Base-by-base conservation (phyloP, 2,888 invertebrate genomes). In the Neuroscelio doddi region DNA sequence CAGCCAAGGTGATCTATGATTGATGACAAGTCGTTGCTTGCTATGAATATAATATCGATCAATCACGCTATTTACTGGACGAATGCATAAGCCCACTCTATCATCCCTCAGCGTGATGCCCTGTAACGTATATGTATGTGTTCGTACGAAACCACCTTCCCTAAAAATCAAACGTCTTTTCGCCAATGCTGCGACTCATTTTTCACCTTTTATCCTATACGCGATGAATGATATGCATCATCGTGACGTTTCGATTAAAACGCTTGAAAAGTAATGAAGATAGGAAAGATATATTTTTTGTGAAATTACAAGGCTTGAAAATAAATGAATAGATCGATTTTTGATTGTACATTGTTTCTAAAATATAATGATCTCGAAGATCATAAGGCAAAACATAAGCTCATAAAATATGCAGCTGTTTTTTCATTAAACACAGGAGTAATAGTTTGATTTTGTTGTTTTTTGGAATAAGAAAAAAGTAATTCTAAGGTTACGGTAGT, bases 1-100 rank as follows among this genome's bases (percentile, higher is more conserved):
- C 26, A 24, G 42, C 42, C 42, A 42, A 10, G 42, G 42, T 26
- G 10, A 7, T 42, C 26, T 21, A 44, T 44, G 44, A 55, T 55
- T 46, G 44, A 82, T 82, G 81, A 80, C 82, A 80, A 80, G 79
- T 82, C 81, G 79, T 81, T 81, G 76, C 72, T 74, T 79, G 77
- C 78, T 80, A 82, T 82, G 81, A 82, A 82, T 82, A 81, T 81
- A 82, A 82, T 82, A 82, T 81, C 82, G 80, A 82, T 82, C 82
- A 80, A 82, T 82, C 82, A 81, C 76, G 77, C 78, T 80, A 82
- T 81, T 81, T 81, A 81, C 78, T 76, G 74, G 80, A 74, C 77
- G 77, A 82, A 78, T 72, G 81, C 78, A 77, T 78, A 76, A 78
- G 77, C 78, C 75, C 79, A 75, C 79, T 82, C 79, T 80, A 81